Conservation (phyloP, 2,113 vertebrate genomes). For the Limnothrissa miodon region DNA sequence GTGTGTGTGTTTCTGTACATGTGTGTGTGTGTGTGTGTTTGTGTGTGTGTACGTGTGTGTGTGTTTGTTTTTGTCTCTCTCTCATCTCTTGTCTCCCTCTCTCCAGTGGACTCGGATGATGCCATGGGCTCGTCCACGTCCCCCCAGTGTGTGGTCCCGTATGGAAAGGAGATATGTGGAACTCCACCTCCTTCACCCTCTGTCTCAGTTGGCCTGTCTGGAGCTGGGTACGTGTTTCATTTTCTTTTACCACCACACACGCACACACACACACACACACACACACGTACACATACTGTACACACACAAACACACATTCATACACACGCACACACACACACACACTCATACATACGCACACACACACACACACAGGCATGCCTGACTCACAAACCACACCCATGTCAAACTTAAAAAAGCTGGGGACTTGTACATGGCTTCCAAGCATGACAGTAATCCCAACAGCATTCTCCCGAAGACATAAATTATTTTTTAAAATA, state of each 20-base stretch:
- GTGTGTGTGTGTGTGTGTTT: background rate
- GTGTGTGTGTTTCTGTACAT: too few species aligned
- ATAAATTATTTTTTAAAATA: too few species aligned
- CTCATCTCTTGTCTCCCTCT: background rate
- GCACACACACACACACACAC: background rate
- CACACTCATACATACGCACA: too few species aligned
- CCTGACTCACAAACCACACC: background rate
- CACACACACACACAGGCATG: too few species aligned
- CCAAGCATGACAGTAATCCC: too few species aligned
- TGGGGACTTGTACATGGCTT: background rate
- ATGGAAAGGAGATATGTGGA: slow-evolving; percentile 77
- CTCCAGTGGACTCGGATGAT: slow-evolving; percentile 84
- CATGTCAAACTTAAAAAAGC: background rate
- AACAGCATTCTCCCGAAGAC: too few species aligned
- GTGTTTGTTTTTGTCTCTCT: background rate
- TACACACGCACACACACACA: too few species aligned
- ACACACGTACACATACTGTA: background rate
- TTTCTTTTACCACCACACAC: background rate
- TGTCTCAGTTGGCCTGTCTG: slow-evolving; percentile 77
- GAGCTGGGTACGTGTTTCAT: slow-evolving; percentile 67
- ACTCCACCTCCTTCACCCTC: slow-evolving; percentile 85
- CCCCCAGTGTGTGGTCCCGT: slow-evolving; percentile 58
- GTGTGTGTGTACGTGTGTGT: background rate
- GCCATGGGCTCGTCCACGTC: slow-evolving; percentile 72
- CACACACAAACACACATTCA: too few species aligned